A percentile compares a stretch with the other conserved stretches of the same genome.
phyloP scores from a whole-genome alignment of 2,888 invertebrate genomes.

The Scaptomyza parva region DNA sequence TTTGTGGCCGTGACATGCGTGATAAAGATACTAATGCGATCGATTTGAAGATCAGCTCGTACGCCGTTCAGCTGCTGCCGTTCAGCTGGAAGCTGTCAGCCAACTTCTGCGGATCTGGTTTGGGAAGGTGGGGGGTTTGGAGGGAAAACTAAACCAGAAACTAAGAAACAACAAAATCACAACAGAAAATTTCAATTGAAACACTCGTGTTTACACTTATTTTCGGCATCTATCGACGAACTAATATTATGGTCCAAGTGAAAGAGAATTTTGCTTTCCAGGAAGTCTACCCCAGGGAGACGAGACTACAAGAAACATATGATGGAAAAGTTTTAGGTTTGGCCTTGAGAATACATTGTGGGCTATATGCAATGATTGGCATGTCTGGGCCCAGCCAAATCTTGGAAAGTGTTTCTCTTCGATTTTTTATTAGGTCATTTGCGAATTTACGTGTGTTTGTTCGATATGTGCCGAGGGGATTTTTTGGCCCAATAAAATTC shows the following conservation, averaged over 20 bases:
- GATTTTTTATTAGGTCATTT: conserved; percentile 8
- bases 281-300: conserved; percentile 40
- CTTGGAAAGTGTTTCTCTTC: conserved; percentile 16
- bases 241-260: conserved; percentile 43
- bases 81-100: conserved; percentile 45
- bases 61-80: conserved; percentile 33
- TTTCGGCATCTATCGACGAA: conserved; percentile 1
- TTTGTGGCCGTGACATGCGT: conserved; percentile 73
- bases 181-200: conserved; percentile 56
- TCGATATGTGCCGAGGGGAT: conserved; percentile 26
- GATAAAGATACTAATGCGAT: conserved; percentile 80
- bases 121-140: no score
- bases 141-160: conserved; percentile 12
- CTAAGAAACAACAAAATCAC: conserved; percentile 3
- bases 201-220: conserved; percentile 42
- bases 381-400: conserved; percentile 20
- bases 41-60: conserved; percentile 58
- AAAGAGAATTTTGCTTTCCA: conserved; percentile 59
- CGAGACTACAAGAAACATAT: conserved; percentile 8
- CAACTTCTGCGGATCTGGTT: conserved; percentile 32
- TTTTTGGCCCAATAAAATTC: conserved; percentile 49
- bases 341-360: conserved; percentile 40
- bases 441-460: conserved; percentile 51
- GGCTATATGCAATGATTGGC: conserved; percentile 39
- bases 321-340: conserved; percentile 63